A percentile compares a stretch with the other conserved stretches of the same genome.
These are phyloP conservation scores for Antheraea assamensis DNA, from an alignment of 2,888 invertebrate genomes.

Conservation along the genomic window DNA sequence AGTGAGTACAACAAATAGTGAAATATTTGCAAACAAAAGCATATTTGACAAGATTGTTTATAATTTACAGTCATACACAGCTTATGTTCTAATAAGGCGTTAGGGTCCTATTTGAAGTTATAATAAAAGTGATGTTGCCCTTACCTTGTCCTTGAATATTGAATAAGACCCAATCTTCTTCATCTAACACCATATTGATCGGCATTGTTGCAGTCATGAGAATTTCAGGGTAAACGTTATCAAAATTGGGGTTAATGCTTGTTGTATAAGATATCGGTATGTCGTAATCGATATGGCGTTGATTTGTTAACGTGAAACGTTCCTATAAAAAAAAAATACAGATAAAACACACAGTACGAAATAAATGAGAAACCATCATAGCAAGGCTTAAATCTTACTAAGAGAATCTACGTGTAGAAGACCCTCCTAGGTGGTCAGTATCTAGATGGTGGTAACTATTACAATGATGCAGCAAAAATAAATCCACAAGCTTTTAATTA, in stretches of 20 bases:
- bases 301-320: slow-evolving; percentile 47
- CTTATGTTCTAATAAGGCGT: background rate
- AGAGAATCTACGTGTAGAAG: background rate
- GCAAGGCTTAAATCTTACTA: background rate
- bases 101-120: background rate
- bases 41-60: background rate
- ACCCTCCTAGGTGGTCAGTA: background rate
- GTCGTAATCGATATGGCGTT: slow-evolving; percentile 30
- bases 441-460: background rate
- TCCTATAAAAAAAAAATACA: slow-evolving; percentile 42
- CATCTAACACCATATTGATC: slow-evolving; percentile 45
- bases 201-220: slow-evolving; percentile 44
- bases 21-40: background rate
- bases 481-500: background rate
- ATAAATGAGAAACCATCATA: background rate
- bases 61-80: background rate
- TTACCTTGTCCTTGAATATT: slow-evolving; percentile 74
- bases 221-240: slow-evolving; percentile 49
- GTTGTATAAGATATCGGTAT: slow-evolving; percentile 80
- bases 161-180: slow-evolving; percentile 65
- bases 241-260: slow-evolving; percentile 59
- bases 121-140: background rate
- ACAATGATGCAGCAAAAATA: background rate
- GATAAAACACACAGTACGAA: background rate
- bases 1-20: background rate